These are phyloP conservation scores for Chaunax sp. DNA, from an alignment of 2,797 vertebrate genomes.

Conservation along the genomic window DNA sequence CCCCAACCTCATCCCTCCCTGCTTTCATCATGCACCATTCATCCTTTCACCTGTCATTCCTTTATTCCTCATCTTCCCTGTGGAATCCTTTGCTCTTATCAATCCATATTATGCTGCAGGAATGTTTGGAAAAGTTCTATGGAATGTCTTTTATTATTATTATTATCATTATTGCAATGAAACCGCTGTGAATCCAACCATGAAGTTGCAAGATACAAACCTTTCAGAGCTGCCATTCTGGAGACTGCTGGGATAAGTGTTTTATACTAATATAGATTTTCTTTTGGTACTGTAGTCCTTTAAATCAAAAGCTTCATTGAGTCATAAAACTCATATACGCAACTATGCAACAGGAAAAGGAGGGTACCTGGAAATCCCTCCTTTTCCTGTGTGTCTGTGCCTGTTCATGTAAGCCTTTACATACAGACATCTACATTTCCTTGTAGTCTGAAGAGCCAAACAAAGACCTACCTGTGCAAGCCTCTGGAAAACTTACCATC, in stretches of 20 bases:
- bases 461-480: constrained; percentile 75
- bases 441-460: constrained; percentile 54
- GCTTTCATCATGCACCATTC: no score
- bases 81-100: no score
- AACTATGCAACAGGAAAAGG: constrained; percentile 26
- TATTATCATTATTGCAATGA: not conserved
- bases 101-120: no score
- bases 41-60: no score
- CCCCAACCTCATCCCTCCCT: no score
- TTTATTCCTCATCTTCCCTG: no score
- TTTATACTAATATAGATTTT: not conserved
- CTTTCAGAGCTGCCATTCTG: not conserved
- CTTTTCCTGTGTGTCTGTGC: constrained; percentile 52
- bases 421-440: constrained; percentile 61
- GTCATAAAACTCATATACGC: constrained; percentile 19
- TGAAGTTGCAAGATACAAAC: not conserved
- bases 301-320: constrained; percentile 43
- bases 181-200: not conserved
- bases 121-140: not conserved
- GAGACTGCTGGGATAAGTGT: not conserved
- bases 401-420: constrained; percentile 42
- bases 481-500: constrained; percentile 66
- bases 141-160: not conserved
- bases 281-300: not conserved
- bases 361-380: constrained; percentile 13